Evolutionary conservation across 2,888 invertebrate genomes (phyloP).

Genomic region (Diplolepis rosae): DNA sequence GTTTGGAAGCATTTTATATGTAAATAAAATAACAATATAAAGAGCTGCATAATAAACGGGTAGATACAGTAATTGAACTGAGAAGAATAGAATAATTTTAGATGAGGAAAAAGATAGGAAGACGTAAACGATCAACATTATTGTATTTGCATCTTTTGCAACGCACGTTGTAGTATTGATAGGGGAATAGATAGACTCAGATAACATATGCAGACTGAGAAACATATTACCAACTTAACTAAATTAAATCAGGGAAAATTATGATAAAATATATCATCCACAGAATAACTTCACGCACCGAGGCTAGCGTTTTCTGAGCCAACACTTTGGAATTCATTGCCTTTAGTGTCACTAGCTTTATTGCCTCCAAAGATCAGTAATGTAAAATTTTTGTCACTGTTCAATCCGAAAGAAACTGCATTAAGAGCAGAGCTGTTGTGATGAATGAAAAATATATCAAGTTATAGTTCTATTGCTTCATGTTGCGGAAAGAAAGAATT

Average conservation of each 20-base stretch:
- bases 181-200: neutral
- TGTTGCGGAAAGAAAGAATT: too few relatives aligned
- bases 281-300: neutral
- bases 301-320: neutral
- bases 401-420: too few relatives aligned
- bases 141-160: neutral
- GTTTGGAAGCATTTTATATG: too few relatives aligned
- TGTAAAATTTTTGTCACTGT: too few relatives aligned
- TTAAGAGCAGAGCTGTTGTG: too few relatives aligned
- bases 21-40: too few relatives aligned
- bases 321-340: neutral
- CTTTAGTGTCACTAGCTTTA: neutral
- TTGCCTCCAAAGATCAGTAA: neutral
- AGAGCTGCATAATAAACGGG: too few relatives aligned
- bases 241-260: neutral
- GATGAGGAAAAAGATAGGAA: too few relatives aligned
- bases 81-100: too few relatives aligned
- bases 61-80: too few relatives aligned
- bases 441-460: too few relatives aligned
- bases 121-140: neutral
- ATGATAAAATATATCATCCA: neutral
- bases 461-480: too few relatives aligned
- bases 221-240: neutral
- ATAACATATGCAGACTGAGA: neutral
- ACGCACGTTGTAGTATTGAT: neutral